Evolutionary conservation across 2,888 invertebrate genomes (phyloP).

Genomic region (Acanthacorydalis orientalis): DNA sequence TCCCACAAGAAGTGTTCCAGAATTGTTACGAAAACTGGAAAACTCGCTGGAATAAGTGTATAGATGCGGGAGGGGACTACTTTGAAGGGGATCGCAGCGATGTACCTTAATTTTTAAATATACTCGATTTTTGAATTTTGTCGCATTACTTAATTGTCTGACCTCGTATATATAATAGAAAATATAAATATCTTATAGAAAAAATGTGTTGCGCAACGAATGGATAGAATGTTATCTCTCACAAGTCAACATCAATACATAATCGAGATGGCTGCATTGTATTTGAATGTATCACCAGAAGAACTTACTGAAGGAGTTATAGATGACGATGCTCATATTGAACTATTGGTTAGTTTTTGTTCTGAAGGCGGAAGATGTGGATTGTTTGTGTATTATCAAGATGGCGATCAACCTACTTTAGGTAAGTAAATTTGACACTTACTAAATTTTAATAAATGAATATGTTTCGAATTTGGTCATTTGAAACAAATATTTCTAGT

Average conservation of each 20-base stretch:
- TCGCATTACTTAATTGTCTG: too few species aligned
- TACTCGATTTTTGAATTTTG: too few species aligned
- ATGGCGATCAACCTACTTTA: conserved; percentile 43
- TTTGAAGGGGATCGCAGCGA: too few species aligned
- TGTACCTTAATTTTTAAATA: too few species aligned
- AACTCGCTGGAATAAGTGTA: too few species aligned
- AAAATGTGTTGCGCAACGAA: conserved; percentile 43
- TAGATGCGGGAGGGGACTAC: too few species aligned
- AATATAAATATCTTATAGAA: conserved; percentile 23
- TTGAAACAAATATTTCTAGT: too few species aligned
- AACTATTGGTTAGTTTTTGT: conserved; percentile 42
- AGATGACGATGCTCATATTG: conserved; percentile 46
- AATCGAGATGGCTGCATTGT: conserved; percentile 44
- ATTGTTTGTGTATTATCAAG: conserved; percentile 48
- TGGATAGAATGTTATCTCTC: conserved; percentile 25
- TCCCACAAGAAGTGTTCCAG: too few species aligned
- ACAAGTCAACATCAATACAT: conserved; percentile 43
- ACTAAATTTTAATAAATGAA: too few species aligned
- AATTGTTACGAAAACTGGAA: too few species aligned
- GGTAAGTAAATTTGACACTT: conserved; percentile 28
- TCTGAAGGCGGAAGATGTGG: conserved; percentile 41
- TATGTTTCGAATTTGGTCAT: too few species aligned
- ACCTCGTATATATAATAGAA: too few species aligned
- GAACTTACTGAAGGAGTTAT: conserved; percentile 51
- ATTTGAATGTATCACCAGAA: conserved; percentile 33